Base-by-base conservation (phyloP, 1,140 invertebrate genomes). In the Aphaenogaster floridana region DNA sequence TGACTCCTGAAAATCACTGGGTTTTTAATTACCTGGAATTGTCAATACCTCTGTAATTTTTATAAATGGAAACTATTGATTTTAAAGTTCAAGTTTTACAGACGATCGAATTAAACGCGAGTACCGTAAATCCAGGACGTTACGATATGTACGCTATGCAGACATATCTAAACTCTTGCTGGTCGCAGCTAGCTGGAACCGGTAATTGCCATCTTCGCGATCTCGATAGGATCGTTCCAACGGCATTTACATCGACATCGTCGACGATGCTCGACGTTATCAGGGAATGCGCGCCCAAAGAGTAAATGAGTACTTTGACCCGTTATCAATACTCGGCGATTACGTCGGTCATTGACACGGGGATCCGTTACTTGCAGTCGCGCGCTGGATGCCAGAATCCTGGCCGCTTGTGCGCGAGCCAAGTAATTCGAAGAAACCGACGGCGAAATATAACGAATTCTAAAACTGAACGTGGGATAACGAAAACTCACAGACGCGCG, bases 291-390 rank as follows among this genome's bases (percentile, higher is more conserved):
- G n/a, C 42, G 71, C 15, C n/a, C 21, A 72, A 50, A 52, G 17
- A 78, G 57, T 57, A 21, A 71, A 72, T 21, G 11, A 83, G 11
- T 21, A 50, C 36, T 45, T 88, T 28, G 78, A 89, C 71, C 72
- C 34, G 68, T 88, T 88, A 88, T 88, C 79, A 84, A 54, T 39
- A 84, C 61, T 54, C 15, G 34, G 13, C 63, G 42, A 21, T 84
- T 59, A 66, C 17, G 2, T 39, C 69, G 88, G 86, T 89, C 79
- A 61, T 64, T 76, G 81, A 87, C 61, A 72, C 64, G 11, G 13
- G 57, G 7, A 84, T 84, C 57, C 71, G 48, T 57, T 85, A 61
- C 57, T 42, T 21, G 34, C 34, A 36, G 39, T 21, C 45, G 13
- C 3, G 7, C 7, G n/a, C n/a, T 64, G 54, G 64, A 87, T 71